These are phyloP conservation scores for Thelaira solivaga DNA, from an alignment of 2,888 invertebrate species.

Conservation along the genomic window DNA sequence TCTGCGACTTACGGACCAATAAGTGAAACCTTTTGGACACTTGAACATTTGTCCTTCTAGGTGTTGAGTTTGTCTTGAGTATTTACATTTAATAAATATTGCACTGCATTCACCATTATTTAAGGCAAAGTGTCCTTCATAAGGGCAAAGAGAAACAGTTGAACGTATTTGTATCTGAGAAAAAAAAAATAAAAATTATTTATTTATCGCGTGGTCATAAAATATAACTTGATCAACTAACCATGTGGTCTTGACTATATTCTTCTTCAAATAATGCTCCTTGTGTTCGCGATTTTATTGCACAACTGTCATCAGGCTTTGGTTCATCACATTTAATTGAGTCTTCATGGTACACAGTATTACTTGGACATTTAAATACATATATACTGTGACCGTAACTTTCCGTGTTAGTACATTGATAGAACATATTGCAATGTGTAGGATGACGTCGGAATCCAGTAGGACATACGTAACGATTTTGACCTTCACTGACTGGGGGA, in stretches of 20 bases:
- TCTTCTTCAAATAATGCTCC: conserved; percentile 67
- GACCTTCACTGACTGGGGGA: conserved; percentile 79
- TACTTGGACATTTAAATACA: conserved; percentile 86
- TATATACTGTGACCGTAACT: conserved; percentile 85
- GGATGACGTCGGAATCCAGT: conserved; percentile 90
- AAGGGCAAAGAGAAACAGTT: conserved; percentile 80
- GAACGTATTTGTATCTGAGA: conserved; percentile 82
- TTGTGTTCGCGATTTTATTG: conserved; percentile 62
- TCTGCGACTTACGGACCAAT: conserved; percentile 86
- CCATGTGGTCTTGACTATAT: conserved; percentile 69
- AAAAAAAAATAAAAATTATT: conserved; percentile 37
- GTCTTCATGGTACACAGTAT: conserved; percentile 85
- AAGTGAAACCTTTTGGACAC: conserved; percentile 86
- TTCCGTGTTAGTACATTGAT: conserved; percentile 85
- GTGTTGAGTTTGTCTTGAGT: conserved; percentile 77
- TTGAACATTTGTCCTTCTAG: conserved; percentile 85
- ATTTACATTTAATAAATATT: conserved; percentile 85
- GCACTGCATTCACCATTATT: conserved; percentile 83
- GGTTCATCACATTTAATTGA: conserved; percentile 85
- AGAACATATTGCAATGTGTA: conserved; percentile 88
- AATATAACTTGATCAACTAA: conserved; percentile 59
- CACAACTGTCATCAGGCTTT: conserved; percentile 76
- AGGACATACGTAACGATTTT: conserved; percentile 86
- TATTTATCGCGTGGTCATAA: background rate
- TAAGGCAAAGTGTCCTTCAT: conserved; percentile 83